Percentiles rank a stretch among this genome's conserved stretches.
These are phyloP conservation scores for Melopsittacus undulatus DNA, from an alignment of 2,797 vertebrate genomes.

Conservation along the genomic window DNA sequence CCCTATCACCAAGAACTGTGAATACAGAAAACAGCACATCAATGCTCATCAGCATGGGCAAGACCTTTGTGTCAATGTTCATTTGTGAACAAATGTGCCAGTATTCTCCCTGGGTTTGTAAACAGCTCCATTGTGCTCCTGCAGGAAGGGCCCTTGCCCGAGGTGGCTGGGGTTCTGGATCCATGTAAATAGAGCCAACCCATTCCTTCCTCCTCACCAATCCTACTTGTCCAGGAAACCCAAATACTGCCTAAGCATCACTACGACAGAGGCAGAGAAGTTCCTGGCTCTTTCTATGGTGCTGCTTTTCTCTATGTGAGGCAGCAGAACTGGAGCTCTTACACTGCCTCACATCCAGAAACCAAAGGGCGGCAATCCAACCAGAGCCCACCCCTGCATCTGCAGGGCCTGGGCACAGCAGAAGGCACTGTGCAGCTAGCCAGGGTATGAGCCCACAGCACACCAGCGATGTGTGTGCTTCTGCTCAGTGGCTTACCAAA, in stretches of 20 bases:
- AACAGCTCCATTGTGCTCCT: constrained; percentile 30
- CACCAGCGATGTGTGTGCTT: rapidly evolving
- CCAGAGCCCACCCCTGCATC: not conserved
- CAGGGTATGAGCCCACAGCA: rapidly evolving
- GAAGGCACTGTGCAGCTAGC: not conserved
- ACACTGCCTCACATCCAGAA: rapidly evolving
- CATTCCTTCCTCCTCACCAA: not conserved
- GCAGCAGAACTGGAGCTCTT: not conserved
- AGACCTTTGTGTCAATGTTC: constrained; percentile 66
- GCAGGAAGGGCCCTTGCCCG: constrained; percentile 40
- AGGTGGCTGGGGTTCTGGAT: not conserved
- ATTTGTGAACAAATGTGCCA: constrained; percentile 34
- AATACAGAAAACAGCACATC: constrained; percentile 51
- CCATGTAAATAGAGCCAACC: constrained; percentile 20
- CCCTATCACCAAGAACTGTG: not conserved
- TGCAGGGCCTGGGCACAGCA: not conserved
- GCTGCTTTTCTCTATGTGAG: not conserved
- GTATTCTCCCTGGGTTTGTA: constrained; percentile 33
- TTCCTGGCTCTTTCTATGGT: not conserved
- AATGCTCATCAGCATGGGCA: constrained; percentile 70
- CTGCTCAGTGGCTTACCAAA: rapidly evolving
- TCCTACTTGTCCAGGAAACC: not conserved
- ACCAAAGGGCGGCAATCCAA: not conserved
- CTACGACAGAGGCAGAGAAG: not conserved
- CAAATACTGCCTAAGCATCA: not conserved